Conservation (phyloP, 2,113 vertebrate species). For the Eretmochelys imbricata region DNA sequence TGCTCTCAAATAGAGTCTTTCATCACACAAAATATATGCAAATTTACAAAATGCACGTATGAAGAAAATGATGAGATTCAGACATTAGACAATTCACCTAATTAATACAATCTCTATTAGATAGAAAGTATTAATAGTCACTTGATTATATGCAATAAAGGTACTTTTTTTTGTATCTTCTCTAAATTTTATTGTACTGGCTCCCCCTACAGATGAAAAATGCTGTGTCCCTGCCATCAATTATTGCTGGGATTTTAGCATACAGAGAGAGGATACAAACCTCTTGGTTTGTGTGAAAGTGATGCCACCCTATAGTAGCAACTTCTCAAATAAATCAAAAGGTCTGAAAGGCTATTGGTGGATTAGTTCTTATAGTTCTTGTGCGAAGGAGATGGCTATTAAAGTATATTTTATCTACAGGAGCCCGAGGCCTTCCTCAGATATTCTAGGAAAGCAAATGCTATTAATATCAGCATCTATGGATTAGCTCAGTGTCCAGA, state of each 20-base stretch:
- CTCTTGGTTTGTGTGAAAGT: fast-evolving
- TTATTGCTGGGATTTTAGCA: background rate
- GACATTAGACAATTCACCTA: background rate
- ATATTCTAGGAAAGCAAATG: background rate
- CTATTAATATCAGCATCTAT: background rate
- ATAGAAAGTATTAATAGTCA: fast-evolving
- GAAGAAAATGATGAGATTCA: background rate
- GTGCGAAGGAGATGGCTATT: background rate
- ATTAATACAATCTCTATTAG: background rate
- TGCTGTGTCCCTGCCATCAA: background rate
- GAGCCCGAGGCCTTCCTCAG: background rate
- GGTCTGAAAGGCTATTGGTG: background rate
- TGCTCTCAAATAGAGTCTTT: background rate
- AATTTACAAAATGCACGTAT: background rate
- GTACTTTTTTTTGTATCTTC: background rate
- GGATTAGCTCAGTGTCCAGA: background rate
- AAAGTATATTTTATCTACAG: background rate
- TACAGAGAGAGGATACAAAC: background rate
- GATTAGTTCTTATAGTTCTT: background rate
- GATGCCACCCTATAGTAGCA: background rate
- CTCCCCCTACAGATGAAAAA: background rate
- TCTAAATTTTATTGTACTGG: background rate
- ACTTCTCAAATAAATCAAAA: background rate
- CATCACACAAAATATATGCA: background rate
- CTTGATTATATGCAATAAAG: background rate